A percentile compares a stretch with the other conserved stretches of the same genome.
phyloP scores from a whole-genome alignment of 2,113 vertebrate species.

The Chaetops frenatus region DNA sequence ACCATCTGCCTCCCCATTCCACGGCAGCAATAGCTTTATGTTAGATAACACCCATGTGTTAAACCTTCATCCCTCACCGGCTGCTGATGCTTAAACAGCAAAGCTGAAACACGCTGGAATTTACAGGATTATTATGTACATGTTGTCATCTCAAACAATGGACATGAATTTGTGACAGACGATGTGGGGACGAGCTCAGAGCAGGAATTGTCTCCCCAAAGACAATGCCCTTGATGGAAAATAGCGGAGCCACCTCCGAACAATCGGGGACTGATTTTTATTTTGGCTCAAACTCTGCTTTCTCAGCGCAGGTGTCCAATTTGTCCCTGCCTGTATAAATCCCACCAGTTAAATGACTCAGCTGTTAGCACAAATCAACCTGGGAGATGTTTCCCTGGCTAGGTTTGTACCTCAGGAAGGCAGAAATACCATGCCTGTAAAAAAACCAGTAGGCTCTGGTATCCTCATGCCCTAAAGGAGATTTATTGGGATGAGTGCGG shows the following conservation, averaged over 20 bases:
- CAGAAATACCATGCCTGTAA: neutral
- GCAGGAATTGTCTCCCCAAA: neutral
- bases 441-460: neutral
- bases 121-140: neutral
- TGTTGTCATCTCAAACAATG: neutral
- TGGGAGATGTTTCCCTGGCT: neutral
- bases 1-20: neutral
- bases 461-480: neutral
- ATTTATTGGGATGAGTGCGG: neutral
- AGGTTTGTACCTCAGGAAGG: neutral
- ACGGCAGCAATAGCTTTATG: neutral
- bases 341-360: slow-evolving; percentile 33
- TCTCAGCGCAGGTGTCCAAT: slow-evolving; percentile 9
- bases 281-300: slow-evolving; percentile 36
- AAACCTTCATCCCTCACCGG: neutral
- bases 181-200: neutral
- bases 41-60: neutral
- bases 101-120: neutral
- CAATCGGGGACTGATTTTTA: slow-evolving; percentile 39
- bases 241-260: neutral
- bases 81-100: neutral
- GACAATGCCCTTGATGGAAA: slow-evolving; percentile 53
- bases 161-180: neutral
- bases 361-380: slow-evolving; percentile 30
- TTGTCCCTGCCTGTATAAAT: slow-evolving; percentile 36